Conservation (phyloP, 2,888 invertebrate genomes). For the Mechanitis mazaeus region DNA sequence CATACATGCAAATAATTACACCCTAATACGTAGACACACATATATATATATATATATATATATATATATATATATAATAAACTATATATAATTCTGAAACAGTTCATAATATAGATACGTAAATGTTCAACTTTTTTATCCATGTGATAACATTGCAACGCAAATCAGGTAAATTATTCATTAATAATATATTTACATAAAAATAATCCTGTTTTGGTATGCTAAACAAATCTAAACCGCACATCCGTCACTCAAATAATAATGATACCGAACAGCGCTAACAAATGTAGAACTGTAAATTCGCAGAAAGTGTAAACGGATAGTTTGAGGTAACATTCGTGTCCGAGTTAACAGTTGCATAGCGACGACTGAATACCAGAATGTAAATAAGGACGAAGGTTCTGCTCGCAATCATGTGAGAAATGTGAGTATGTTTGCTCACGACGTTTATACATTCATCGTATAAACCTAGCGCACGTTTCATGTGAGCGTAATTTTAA, state of each 20-base stretch:
- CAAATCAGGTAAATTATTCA: no score
- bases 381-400: slow-evolving; percentile 28
- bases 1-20: no score
- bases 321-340: slow-evolving; percentile 28
- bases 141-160: no score
- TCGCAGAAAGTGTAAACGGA: slow-evolving; percentile 30
- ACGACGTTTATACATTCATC: slow-evolving; percentile 22
- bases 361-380: slow-evolving; percentile 30
- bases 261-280: slow-evolving; percentile 20
- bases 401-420: slow-evolving; percentile 27
- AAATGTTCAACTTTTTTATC: no score
- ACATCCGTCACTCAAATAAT: slow-evolving; percentile 16
- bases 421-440: slow-evolving; percentile 25
- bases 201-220: slow-evolving; percentile 10
- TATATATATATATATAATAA: no score
- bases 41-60: no score
- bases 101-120: no score
- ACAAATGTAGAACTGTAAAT: slow-evolving; percentile 27
- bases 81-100: no score
- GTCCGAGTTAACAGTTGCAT: slow-evolving; percentile 30
- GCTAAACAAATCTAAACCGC: no score
- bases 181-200: no score
- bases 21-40: no score
- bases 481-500: slow-evolving; percentile 10
- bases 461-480: slow-evolving; percentile 12